Evolutionary conservation across 1,140 invertebrate genomes (phyloP), one percentile per base, ranked within the genome.

Genomic region (Ooceraea biroi): DNA sequence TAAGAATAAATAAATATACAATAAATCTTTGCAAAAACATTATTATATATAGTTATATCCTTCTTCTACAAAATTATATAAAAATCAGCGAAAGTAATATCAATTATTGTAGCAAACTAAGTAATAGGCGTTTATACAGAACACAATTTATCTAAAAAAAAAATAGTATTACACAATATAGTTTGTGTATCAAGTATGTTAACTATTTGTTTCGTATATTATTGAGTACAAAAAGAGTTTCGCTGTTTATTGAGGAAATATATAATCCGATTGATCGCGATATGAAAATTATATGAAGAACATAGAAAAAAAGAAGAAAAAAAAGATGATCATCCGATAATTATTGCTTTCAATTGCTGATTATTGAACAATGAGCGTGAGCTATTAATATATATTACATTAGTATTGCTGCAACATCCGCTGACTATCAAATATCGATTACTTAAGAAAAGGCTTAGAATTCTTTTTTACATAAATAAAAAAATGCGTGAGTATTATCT

Each of bases 371-470:
- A 27, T 41, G 12, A 73, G 57, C 50, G 58, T 25, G 10, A 74
- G 17, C 17, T 77, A 7, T 66, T 66, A 52, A 77, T 77, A 76
- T 77, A 76, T 78, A 69, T 78, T 63, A 63, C 7, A 63, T 50
- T 57, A 78, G 22, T 69, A 78, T 19, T 68, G 1, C 55, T 57
- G 19, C 12, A 50, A 69, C n/a, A 68, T 52, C n/a, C 50, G 46
- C 36, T 44, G 17, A 14, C 68, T 30, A 63, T 12, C 55, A 17
- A 30, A 27, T 52, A 66, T 48, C 11, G 55, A 27, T 17, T 63
- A 63, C 22, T 65, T 19, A 50, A n/a, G 50, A 65, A 68, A 17
- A 78, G 17, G 25, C 22, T 17, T 27, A 41, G n/a, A 11, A 77
- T 52, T 77, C 41, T 27, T 12, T 11, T 69, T 25, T 46, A 57